Evolutionary conservation across 1,140 invertebrate species (phyloP), one percentile per base, ranked within the genome.

Genomic region (Limonius californicus): DNA sequence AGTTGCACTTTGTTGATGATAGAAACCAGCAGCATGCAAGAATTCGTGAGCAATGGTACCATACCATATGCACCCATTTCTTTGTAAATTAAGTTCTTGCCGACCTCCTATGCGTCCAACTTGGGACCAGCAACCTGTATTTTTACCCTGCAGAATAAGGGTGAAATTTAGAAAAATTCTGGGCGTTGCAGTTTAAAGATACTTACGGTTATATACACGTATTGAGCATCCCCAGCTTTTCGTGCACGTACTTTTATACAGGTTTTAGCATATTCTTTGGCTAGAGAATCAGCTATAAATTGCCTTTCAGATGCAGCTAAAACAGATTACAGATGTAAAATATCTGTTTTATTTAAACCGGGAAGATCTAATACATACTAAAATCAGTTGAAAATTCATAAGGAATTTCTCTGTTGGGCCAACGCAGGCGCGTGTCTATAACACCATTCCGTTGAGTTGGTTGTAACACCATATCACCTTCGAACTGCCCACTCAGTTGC

Each of bases 141-240:
- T 87, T 63, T 89, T 88, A 2, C 87, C 78, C n/a, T 88, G 79
- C 0, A 81, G 82, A n/a, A n/a, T n/a, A n/a, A n/a, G n/a, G n/a
- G n/a, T n/a, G n/a, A n/a, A n/a, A n/a, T n/a, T n/a, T n/a, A n/a
- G n/a, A n/a, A n/a, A n/a, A n/a, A n/a, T n/a, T n/a, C n/a, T n/a
- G n/a, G n/a, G n/a, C n/a, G n/a, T n/a, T n/a, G n/a, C n/a, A n/a
- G n/a, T n/a, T n/a, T n/a, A n/a, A n/a, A 27, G 23, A 4, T 9
- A 27, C 45, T 50, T 50, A 50, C 45, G 19, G 45, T 50, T 7
- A 50, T 12, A 12, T 50, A 50, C 7, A 50, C 45, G 20, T 50
- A 50, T 4, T 50, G 15, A 12, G 8, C 2, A 12, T 39, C 35
- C 7, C 1, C n/a, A 2, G 35, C 7, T 39, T 9, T 39, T 6